Percentiles rank a stretch among this genome's conserved stretches.
Evolutionary conservation across 2,113 vertebrate genomes (phyloP).

Genomic region (Menidia beryllina): DNA sequence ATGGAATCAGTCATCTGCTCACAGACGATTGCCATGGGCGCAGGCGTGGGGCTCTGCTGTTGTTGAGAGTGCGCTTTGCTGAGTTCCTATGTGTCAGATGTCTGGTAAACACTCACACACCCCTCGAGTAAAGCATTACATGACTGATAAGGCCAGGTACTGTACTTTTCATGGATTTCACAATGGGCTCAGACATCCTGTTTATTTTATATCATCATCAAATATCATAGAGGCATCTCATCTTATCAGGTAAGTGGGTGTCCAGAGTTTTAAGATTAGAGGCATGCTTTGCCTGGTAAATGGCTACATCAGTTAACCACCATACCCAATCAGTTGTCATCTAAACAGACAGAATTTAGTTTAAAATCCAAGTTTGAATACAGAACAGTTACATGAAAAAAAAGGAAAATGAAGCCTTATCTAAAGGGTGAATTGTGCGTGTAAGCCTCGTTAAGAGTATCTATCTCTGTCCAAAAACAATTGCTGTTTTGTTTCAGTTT

Average conservation of each 20-base stretch:
- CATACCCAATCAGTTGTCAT: no score
- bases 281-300: neutral
- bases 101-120: conserved; percentile 76
- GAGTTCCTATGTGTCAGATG: conserved; percentile 66
- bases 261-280: neutral
- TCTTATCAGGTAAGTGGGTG: neutral
- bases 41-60: conserved; percentile 63
- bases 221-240: conserved; percentile 26
- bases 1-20: conserved; percentile 76
- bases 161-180: conserved; percentile 61
- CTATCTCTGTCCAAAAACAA: conserved; percentile 5
- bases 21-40: conserved; percentile 72
- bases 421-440: conserved; percentile 3
- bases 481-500: conserved; percentile 15
- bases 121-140: conserved; percentile 73
- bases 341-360: no score
- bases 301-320: neutral
- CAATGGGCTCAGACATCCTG: conserved; percentile 70
- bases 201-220: conserved; percentile 59
- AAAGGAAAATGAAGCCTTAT: neutral
- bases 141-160: conserved; percentile 42
- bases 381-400: no score
- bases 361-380: no score
- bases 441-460: conserved; percentile 26
- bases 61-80: conserved; percentile 54